Evolutionary conservation across 1,140 invertebrate genomes (phyloP), one percentile per base, ranked within the genome.

Genomic region (Drosophila ambigua): DNA sequence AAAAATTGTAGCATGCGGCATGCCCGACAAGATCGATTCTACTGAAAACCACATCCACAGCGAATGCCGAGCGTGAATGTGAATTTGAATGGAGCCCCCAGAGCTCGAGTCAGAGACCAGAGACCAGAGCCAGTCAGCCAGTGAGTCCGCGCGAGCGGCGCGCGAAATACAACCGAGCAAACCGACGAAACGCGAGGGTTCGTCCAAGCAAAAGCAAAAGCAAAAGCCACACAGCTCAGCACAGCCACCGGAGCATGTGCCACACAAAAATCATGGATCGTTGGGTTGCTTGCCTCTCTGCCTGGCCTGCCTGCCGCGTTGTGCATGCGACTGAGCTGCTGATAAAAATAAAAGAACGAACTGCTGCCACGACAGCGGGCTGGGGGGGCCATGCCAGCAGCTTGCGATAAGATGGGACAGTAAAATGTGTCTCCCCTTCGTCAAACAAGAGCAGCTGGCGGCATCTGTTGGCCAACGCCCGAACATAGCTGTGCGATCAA

Each of bases 11-110:
- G 46, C 75, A 90, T 90, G 76, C 79, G 82, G 76, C 79, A 79
- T 66, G 74, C 76, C 72, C 87, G 88, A 88, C 87, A 90, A 90
- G 87, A 90, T 90, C 87, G 82, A 90, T 90, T 90, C 87, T 90
- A 90, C 87, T 90, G 82, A 90, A 39, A 81, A 57, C 51, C 68
- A 49, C 68, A 55, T 64, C 63, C 72, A 60, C 49, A 54, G 50
- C 49, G 60, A 60, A 43, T 60, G 58, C 43, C 26, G 57, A 59
- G 62, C 68, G 45, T 67, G 67, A 74, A 67, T 68, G 52, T 72
- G 64, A 39, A 39, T 39, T 11, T 60, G 54, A 53, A 68, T 63
- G 65, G 60, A 65, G 62, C 61, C 55, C 64, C 49, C 31, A 13
- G 35, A 39, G 35, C 35, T 39, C 11, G 35, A 39, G 11, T 39